These are phyloP conservation scores for Tragopan temminckii DNA, from an alignment of 2,797 vertebrate genomes.

Conservation along the genomic window DNA sequence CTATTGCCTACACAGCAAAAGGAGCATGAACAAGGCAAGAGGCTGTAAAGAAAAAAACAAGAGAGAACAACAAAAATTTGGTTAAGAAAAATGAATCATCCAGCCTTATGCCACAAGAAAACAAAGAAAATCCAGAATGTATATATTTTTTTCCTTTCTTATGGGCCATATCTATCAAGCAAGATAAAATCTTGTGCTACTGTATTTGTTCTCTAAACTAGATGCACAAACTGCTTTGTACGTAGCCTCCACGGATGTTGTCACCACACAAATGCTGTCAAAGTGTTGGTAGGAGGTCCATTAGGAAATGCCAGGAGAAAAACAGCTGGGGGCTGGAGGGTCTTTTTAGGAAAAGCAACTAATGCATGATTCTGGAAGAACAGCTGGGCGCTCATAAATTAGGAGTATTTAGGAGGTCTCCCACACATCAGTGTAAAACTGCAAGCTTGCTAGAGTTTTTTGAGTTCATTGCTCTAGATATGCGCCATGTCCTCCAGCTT, in stretches of 20 bases:
- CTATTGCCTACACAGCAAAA: not conserved
- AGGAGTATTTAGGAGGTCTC: constrained; percentile 56
- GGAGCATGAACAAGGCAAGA: constrained; percentile 37
- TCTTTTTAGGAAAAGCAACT: not conserved
- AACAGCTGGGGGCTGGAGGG: not conserved
- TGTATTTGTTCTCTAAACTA: constrained; percentile 27
- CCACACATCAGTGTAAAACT: constrained; percentile 18
- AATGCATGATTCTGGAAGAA: constrained; percentile 55
- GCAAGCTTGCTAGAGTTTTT: not conserved
- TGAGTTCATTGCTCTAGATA: constrained; percentile 26
- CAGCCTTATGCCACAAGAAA: not conserved
- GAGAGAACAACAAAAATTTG: not conserved
- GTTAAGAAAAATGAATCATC: not conserved
- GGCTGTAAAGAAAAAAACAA: not conserved
- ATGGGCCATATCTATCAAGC: not conserved
- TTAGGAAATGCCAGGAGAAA: constrained; percentile 39
- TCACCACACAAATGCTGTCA: constrained; percentile 43
- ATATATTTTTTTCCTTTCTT: not conserved
- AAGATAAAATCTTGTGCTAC: constrained; percentile 2
- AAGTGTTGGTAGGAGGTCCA: constrained; percentile 28
- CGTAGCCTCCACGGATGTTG: constrained; percentile 46
- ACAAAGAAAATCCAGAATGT: not conserved
- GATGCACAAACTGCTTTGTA: not conserved
- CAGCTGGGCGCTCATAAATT: constrained; percentile 49
- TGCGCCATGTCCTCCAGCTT: constrained; percentile 44